A percentile compares a stretch with the other conserved stretches of the same genome.
phyloP scores from a whole-genome alignment of 2,797 vertebrate species.

The Enteromius fasciolatus region DNA sequence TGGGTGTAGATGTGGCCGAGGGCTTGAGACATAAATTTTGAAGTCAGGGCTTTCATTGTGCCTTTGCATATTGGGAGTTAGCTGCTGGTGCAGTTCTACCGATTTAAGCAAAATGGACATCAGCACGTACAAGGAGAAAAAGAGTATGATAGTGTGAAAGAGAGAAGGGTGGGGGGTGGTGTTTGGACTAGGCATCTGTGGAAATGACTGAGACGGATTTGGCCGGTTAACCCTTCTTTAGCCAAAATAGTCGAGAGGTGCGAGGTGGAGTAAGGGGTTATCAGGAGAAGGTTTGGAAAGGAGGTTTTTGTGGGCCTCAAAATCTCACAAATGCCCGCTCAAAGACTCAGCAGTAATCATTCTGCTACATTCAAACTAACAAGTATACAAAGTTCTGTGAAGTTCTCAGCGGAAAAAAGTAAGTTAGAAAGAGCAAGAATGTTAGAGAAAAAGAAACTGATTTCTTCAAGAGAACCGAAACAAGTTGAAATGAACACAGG shows the following conservation, averaged over 20 bases:
- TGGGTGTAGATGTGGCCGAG: conserved; percentile 64
- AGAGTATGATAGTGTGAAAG: conserved; percentile 45
- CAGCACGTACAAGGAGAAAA: conserved; percentile 68
- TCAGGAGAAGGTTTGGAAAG: conserved; percentile 64
- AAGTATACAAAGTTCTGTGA: conserved; percentile 46
- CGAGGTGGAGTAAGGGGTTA: conserved; percentile 70
- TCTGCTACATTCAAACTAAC: conserved; percentile 47
- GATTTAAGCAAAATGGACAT: conserved; percentile 80
- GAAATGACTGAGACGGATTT: conserved; percentile 50
- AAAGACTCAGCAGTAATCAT: conserved; percentile 71
- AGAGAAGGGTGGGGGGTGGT: conserved; percentile 49
- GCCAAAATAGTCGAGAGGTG: conserved; percentile 41
- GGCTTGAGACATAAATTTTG: conserved; percentile 75
- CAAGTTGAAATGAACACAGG: not conserved
- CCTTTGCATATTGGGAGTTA: conserved; percentile 75
- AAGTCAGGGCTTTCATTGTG: conserved; percentile 83
- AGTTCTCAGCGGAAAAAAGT: conserved; percentile 39
- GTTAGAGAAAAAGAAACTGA: not conserved
- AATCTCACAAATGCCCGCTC: conserved; percentile 66
- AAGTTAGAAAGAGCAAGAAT: not conserved
- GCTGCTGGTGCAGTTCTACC: conserved; percentile 78
- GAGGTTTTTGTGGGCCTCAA: conserved; percentile 52
- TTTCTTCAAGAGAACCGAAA: not conserved
- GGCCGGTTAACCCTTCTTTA: conserved; percentile 51
- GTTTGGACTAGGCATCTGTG: conserved; percentile 44